A percentile compares a stretch with the other conserved stretches of the same genome.
These are phyloP conservation scores for Nymphalis c-album DNA, from an alignment of 2,888 invertebrate species.

Conservation along the genomic window DNA sequence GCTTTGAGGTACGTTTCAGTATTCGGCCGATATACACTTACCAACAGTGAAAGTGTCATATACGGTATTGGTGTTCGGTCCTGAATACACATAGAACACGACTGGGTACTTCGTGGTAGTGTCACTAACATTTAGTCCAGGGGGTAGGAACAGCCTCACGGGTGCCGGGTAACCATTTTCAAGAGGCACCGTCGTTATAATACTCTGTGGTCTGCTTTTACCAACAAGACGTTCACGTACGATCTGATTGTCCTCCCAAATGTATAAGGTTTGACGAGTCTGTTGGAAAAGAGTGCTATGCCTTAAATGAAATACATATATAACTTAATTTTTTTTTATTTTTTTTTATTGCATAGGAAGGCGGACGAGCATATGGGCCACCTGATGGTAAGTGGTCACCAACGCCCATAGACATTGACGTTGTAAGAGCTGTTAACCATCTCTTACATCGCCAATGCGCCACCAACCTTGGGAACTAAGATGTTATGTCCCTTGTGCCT, in stretches of 20 bases:
- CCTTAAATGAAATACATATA: neutral
- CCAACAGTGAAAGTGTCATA: conserved; percentile 84
- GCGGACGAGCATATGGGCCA: too few relatives aligned
- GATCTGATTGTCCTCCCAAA: conserved; percentile 83
- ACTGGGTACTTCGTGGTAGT: conserved; percentile 83
- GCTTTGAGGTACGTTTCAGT: too few relatives aligned
- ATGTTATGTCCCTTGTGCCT: too few relatives aligned
- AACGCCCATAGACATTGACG: too few relatives aligned
- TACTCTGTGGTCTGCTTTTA: conserved; percentile 77
- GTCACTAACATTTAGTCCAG: conserved; percentile 82
- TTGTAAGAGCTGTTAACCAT: too few relatives aligned
- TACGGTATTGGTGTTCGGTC: conserved; percentile 91
- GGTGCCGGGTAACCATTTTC: conserved; percentile 82
- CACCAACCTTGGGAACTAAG: too few relatives aligned
- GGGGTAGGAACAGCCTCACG: conserved; percentile 85
- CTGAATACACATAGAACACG: conserved; percentile 90
- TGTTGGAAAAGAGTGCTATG: conserved; percentile 32
- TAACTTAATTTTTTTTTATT: too few relatives aligned
- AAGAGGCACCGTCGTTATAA: conserved; percentile 81
- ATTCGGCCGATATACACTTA: too few relatives aligned
- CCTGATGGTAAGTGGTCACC: too few relatives aligned
- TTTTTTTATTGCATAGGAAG: too few relatives aligned
- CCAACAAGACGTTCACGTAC: conserved; percentile 75
- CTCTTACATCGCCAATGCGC: too few relatives aligned
- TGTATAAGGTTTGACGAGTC: conserved; percentile 46